Conservation (phyloP, 2,888 invertebrate genomes). For the Priocnemis perturbator region DNA sequence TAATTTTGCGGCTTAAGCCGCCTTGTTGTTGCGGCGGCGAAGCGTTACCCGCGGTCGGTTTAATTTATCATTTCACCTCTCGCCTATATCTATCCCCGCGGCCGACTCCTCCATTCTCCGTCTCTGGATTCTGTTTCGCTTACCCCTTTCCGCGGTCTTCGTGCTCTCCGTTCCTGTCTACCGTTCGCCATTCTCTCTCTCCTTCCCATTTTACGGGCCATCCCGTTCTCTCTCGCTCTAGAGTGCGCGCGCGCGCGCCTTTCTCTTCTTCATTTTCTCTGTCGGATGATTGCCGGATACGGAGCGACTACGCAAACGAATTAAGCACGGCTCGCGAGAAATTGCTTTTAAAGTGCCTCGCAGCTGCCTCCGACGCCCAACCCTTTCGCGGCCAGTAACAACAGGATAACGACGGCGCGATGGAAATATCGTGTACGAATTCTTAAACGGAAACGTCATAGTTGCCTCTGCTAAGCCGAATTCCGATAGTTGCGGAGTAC, state of each 20-base stretch:
- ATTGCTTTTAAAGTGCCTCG: slow-evolving; percentile 19
- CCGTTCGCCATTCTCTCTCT: background rate
- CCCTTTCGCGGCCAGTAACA: slow-evolving; percentile 6
- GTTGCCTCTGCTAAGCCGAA: background rate
- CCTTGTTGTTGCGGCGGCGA: slow-evolving; percentile 65
- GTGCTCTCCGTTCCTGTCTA: background rate
- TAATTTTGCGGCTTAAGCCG: slow-evolving; percentile 67
- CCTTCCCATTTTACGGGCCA: background rate
- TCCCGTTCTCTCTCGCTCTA: background rate
- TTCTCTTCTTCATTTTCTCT: slow-evolving; percentile 12
- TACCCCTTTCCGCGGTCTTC: background rate
- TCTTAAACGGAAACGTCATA: background rate
- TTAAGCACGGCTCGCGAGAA: slow-evolving; percentile 15
- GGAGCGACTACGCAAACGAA: slow-evolving; percentile 11
- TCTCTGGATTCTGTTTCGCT: slow-evolving; percentile 7
- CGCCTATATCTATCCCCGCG: slow-evolving; percentile 21
- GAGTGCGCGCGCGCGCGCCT: background rate
- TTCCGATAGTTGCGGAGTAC: too few species aligned
- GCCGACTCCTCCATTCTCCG: slow-evolving; percentile 16
- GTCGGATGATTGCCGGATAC: background rate
- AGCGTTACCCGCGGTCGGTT: slow-evolving; percentile 56
- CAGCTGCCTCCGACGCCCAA: slow-evolving; percentile 4
- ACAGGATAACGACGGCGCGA: slow-evolving; percentile 3
- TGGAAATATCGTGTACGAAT: slow-evolving; percentile 6
- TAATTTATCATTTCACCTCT: slow-evolving; percentile 69